Evolutionary conservation across 1,140 invertebrate genomes (phyloP), one percentile per base, ranked within the genome.

Genomic region (Dreissena rostriformis): DNA sequence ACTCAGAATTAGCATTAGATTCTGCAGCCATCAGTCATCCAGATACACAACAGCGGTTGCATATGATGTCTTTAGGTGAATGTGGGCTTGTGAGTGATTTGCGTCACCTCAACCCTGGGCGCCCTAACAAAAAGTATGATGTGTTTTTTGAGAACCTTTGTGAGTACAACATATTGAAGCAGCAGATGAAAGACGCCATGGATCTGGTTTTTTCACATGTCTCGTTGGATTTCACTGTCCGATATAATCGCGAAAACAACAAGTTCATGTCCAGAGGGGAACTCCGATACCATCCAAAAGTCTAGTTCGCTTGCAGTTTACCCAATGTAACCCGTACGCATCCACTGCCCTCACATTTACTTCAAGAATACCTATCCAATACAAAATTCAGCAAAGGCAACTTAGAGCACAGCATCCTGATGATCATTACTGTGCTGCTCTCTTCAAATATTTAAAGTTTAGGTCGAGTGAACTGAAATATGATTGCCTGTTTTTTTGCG

Each of bases 231-330:
- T 19, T 84, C 76, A 10, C 17, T 84, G n/a, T n/a, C 24, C 22
- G 84, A 84, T 24, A 72, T 83, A 76, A 83, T 86, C 15, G 28
- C 29, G 22, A 0, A 80, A 79, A 63, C 79, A 14, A 51, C 24
- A 51, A 51, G 73, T 39, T 17, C 19, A 76, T 85, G 71, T 55
- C 68, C 66, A 52, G 57, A 86, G 65, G 78, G n/a, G 65, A 5
- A 66, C 68, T 14, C 66, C 28, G 10, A 61, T 88, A 24, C 82
- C 82, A 55, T 85, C 68, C 17, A 82, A 79, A 28, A 82, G 73
- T 55, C 70, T 88, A 49, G 87, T 88, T 28, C 7, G 87, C 22
- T 57, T 88, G 1, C 87, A 86, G 57, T 86, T 88, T 77, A 72
- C 71, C 14, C 87, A 82, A 7, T 49, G 74, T 24, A 88, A 86